Percentiles rank a stretch among this genome's conserved stretches.
Evolutionary conservation across 92 coral and sea anemone species (phyloP).

Genomic region (Zoanthus sociatus): DNA sequence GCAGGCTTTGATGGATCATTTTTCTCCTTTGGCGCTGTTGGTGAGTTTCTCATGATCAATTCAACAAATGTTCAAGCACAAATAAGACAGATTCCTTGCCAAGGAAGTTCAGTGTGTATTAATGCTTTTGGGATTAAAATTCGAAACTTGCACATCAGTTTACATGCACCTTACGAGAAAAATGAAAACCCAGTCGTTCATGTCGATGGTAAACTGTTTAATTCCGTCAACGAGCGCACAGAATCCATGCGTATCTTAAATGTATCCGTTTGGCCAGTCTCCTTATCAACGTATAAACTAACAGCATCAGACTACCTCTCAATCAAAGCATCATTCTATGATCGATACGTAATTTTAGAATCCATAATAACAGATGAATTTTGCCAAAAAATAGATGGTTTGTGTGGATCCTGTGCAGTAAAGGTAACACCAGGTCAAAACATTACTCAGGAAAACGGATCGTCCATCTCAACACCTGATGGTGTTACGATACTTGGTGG

Average conservation of each 20-base stretch:
- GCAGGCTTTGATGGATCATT: conserved; percentile 69
- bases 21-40: conserved; percentile 61
- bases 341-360: conserved; percentile 53
- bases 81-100: conserved; percentile 71
- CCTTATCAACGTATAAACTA: conserved; percentile 28
- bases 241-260: conserved; percentile 13
- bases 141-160: conserved; percentile 45
- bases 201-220: conserved; percentile 44
- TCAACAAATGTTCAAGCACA: conserved; percentile 63
- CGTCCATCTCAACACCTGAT: conserved; percentile 15
- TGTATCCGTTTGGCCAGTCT: conserved; percentile 31
- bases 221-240: conserved; percentile 10
- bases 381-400: conserved; percentile 40
- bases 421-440: conserved; percentile 23
- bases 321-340: conserved; percentile 43
- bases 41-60: conserved; percentile 64
- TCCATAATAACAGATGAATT: conserved; percentile 28
- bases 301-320: conserved; percentile 29
- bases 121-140: conserved; percentile 69
- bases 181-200: conserved; percentile 53
- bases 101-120: conserved; percentile 63
- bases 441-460: conserved; percentile 27
- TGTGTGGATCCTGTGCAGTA: conserved; percentile 57
- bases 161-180: conserved; percentile 73
- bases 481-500: conserved; percentile 39